Base-by-base conservation (phyloP, 2,797 vertebrate species). In the Nyctibius grandis region DNA sequence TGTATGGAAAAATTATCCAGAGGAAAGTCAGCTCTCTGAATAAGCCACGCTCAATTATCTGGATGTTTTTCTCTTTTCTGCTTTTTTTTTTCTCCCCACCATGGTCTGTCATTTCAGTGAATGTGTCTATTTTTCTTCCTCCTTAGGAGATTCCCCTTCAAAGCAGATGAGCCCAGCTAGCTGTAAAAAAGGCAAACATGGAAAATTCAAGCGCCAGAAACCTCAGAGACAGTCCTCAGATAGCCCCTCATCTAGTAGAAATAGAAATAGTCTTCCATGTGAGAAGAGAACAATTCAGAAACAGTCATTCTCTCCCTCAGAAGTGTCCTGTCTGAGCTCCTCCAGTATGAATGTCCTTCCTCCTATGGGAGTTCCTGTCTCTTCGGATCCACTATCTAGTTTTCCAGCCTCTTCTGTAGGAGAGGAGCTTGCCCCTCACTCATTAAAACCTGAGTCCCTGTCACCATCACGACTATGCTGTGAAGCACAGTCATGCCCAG, bases 181-280 rank as follows among this genome's bases (percentile, higher is more conserved):
- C 31, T 96, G 95, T 91, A 98, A 97, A 95, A 98, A 98, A 83
- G 94, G 97, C 91, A 98, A 97, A 75, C 98, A 94, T 59, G 98
- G 97, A 81, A 98, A 98, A 95, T 97, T 97, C 96, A 99, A 98
- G 93, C 97, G 96, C 3, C 97, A 98, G 85, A 99, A 98, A 94
- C 97, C 96, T 33, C 98, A 97, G 11, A 97, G 87, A 83, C 89
- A 87, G 56, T 98, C 97, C 1, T 98, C 92, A 2, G 98, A 98
- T 95, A 98, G 97, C 91, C 97, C 97, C 10, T 84, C 96, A 51
- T 97, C 97, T 9, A 79, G 9, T 60, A 89, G 80, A 44, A 83
- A 51, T 13, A 89, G 69, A 42, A 72, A 45, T 38, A 33, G 75
- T 72, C 88, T 95, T 86, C 78, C 85, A 12, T 69, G 26, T 53